Conservation (phyloP, 2,113 vertebrate species). For the Dasyprocta punctata region DNA sequence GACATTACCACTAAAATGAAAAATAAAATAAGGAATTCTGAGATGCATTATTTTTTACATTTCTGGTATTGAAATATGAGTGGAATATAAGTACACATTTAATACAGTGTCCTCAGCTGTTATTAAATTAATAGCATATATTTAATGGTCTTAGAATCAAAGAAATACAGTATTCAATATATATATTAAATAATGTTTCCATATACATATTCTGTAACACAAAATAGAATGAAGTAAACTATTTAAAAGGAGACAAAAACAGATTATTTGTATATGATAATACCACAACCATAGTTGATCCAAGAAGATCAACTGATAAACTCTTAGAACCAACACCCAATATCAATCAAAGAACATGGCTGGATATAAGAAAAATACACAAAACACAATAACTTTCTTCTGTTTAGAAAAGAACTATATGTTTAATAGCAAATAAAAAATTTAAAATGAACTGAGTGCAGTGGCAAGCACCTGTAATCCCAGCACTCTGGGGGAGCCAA, state of each 20-base stretch:
- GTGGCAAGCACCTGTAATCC: background rate
- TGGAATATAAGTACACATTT: background rate
- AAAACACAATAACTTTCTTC: slow-evolving; percentile 8
- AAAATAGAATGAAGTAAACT: background rate
- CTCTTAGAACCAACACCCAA: background rate
- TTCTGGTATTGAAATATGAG: background rate
- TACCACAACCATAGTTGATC: background rate
- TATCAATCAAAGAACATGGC: background rate
- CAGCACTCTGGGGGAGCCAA: background rate
- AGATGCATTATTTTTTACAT: background rate
- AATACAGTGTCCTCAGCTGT: background rate
- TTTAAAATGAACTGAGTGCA: background rate
- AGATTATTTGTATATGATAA: background rate
- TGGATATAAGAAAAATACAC: slow-evolving; percentile 18
- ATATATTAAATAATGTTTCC: background rate
- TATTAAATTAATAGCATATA: background rate
- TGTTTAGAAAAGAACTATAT: background rate
- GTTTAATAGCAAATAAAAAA: slow-evolving; percentile 36
- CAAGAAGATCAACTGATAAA: slow-evolving; percentile 25
- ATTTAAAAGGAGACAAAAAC: background rate
- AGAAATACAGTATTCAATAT: slow-evolving; percentile 1
- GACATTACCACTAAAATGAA: background rate
- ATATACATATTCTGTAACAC: background rate
- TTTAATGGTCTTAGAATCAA: slow-evolving; percentile 25
- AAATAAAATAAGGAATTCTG: slow-evolving; percentile 36